A percentile compares a stretch with the other conserved stretches of the same genome.
These are phyloP conservation scores for Thryonomys swinderianus DNA, from an alignment of 2,113 vertebrate species.

Conservation along the genomic window DNA sequence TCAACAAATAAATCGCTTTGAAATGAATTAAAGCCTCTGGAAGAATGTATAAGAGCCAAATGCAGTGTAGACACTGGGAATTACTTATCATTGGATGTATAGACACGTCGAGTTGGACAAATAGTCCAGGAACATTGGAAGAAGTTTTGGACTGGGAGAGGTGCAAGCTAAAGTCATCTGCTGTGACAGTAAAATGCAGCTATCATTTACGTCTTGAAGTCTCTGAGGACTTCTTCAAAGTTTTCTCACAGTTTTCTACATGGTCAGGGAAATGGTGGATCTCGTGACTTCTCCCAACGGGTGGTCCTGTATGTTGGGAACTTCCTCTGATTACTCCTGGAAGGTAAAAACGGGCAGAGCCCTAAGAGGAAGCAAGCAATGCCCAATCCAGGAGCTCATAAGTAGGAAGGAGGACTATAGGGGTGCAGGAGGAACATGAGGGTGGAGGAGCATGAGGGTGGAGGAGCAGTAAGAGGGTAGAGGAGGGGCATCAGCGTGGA, in stretches of 20 bases:
- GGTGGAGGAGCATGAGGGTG: not conserved
- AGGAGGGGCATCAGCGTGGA: not conserved
- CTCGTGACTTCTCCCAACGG: not conserved
- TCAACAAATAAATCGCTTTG: not conserved
- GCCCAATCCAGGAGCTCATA: not conserved
- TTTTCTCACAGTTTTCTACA: not conserved
- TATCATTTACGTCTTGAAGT: not conserved
- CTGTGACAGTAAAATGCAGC: not conserved
- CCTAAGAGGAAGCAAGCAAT: not conserved
- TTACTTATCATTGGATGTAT: not conserved
- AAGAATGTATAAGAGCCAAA: not conserved
- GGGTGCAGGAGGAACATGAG: not conserved
- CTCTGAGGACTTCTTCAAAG: not conserved
- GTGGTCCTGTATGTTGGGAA: not conserved
- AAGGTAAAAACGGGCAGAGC: not conserved
- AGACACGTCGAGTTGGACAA: not conserved
- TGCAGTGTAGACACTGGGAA: not conserved
- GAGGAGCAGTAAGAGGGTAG: not conserved
- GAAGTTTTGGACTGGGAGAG: not conserved
- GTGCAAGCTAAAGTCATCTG: not conserved
- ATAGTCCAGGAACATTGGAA: no score
- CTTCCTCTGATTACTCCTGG: not conserved
- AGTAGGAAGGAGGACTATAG: not conserved
- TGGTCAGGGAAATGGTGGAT: not conserved
- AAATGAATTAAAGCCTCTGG: not conserved